Percentiles rank a stretch among this genome's conserved stretches.
phyloP scores from a whole-genome alignment of 2,888 invertebrate genomes.

The Stramonita haemastoma region DNA sequence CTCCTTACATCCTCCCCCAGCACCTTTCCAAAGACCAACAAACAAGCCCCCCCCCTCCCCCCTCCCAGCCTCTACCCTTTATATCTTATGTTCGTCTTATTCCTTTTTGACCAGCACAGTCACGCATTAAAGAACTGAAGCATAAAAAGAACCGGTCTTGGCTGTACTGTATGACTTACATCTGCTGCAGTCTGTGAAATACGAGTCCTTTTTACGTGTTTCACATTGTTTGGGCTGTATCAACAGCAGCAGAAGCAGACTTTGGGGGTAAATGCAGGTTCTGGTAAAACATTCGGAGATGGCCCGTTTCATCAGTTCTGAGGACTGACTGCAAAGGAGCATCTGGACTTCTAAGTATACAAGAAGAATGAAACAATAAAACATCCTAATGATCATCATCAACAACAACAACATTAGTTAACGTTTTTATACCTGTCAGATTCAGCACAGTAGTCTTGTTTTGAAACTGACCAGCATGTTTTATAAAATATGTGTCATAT shows the following conservation, averaged over 20 bases:
- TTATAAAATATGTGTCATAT: not conserved
- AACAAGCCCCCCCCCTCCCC: no score
- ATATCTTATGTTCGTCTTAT: not conserved
- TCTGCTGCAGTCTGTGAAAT: not conserved
- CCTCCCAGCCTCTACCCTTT: no score
- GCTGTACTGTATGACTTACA: not conserved
- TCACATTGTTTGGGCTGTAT: not conserved
- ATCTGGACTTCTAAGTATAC: not conserved
- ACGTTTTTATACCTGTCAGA: not conserved
- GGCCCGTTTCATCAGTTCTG: not conserved
- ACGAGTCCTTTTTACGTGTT: not conserved
- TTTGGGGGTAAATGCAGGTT: not conserved
- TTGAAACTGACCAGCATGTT: not conserved
- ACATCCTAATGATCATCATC: not conserved
- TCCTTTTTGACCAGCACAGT: not conserved
- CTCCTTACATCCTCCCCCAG: no score
- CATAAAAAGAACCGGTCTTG: not conserved
- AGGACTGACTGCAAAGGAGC: not conserved
- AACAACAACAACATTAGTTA: no score
- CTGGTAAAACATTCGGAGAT: not conserved
- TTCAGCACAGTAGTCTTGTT: not conserved
- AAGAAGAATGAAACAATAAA: not conserved
- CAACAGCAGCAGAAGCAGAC: not conserved
- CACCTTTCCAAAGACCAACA: no score
- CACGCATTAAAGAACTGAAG: not conserved